Evolutionary conservation across 2,888 invertebrate species (phyloP).

Genomic region (Apotomis turbidana): DNA sequence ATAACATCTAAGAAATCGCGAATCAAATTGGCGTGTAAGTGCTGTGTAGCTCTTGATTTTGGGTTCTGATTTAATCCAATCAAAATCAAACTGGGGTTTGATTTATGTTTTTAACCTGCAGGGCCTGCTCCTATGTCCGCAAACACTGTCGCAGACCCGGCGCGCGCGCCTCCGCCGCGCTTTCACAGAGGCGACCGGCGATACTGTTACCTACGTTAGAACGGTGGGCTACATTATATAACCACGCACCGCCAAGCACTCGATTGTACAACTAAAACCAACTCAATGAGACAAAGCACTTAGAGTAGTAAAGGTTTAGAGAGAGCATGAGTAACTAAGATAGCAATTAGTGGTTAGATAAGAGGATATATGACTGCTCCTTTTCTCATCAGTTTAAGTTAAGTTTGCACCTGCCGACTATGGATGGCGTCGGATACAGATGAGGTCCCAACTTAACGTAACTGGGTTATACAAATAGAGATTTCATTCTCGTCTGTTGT

Average conservation of each 20-base stretch:
- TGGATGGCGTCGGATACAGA: too few relatives aligned
- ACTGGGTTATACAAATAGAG: too few relatives aligned
- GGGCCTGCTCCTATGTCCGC: constrained; percentile 95
- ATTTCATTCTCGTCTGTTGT: too few relatives aligned
- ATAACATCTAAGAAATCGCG: not conserved
- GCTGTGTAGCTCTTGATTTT: constrained; percentile 74
- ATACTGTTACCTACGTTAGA: constrained; percentile 94
- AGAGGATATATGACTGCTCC: too few relatives aligned
- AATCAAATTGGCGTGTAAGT: constrained; percentile 65
- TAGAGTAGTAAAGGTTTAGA: constrained; percentile 7
- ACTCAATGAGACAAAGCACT: constrained; percentile 24
- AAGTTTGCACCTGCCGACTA: too few relatives aligned
- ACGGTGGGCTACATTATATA: constrained; percentile 87
- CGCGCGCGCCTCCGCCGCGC: constrained; percentile 93
- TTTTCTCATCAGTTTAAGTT: too few relatives aligned
- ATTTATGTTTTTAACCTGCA: constrained; percentile 82
- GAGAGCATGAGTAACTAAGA: constrained; percentile 23
- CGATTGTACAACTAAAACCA: constrained; percentile 66
- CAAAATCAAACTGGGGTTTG: constrained; percentile 68
- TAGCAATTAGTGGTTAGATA: constrained; percentile 24
- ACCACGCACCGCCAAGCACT: constrained; percentile 71
- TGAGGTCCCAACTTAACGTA: too few relatives aligned
- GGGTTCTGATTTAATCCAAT: constrained; percentile 62
- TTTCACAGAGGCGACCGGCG: constrained; percentile 94
- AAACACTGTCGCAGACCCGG: constrained; percentile 94